These are phyloP conservation scores for Allolobophora icterica DNA, from an alignment of 2,888 invertebrate species.

Conservation along the genomic window DNA sequence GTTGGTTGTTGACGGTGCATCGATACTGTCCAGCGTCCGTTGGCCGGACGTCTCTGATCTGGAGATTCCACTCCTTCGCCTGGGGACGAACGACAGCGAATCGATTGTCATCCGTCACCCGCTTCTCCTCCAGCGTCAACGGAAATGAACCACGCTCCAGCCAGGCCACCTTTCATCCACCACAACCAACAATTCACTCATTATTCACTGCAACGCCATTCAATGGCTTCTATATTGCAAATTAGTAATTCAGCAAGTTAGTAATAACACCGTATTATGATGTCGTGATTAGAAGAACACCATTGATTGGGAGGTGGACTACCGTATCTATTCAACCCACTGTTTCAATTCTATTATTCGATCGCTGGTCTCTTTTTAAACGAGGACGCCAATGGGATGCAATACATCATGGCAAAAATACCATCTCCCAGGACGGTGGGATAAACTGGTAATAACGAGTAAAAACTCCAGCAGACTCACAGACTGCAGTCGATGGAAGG, in stretches of 20 bases:
- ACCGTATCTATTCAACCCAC: no score
- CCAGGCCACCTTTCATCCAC: not conserved
- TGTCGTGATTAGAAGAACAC: no score
- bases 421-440: no score
- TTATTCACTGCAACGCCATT: not conserved
- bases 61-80: slow-evolving; percentile 1
- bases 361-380: no score
- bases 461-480: no score
- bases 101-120: slow-evolving; percentile 5
- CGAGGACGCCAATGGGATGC: no score
- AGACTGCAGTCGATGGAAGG: no score
- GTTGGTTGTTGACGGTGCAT: not conserved
- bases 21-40: not conserved
- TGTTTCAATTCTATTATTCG: no score
- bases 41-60: not conserved
- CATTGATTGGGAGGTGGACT: no score
- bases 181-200: not conserved
- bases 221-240: not conserved
- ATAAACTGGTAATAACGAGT: no score
- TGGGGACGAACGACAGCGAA: slow-evolving; percentile 1
- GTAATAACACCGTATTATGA: not conserved
- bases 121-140: not conserved
- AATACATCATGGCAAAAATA: no score
- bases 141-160: not conserved
- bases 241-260: not conserved